Evolutionary conservation across 2,888 invertebrate species (phyloP).

Genomic region (Vesta saturnalis): DNA sequence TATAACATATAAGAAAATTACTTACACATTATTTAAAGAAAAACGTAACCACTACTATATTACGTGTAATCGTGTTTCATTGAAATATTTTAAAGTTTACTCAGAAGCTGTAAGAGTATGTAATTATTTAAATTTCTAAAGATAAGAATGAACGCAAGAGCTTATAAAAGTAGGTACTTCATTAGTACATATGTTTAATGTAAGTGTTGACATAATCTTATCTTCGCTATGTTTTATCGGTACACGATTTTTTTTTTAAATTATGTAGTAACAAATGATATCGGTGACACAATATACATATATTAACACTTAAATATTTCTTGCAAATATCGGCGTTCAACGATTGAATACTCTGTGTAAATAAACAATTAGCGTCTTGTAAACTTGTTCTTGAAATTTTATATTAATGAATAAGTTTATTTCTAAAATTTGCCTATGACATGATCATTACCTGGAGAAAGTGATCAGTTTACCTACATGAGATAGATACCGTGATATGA

Average conservation of each 20-base stretch:
- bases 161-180: neutral
- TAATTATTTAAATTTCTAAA: neutral
- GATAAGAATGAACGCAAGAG: neutral
- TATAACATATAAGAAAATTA: neutral
- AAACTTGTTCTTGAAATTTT: too few species aligned
- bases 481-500: neutral
- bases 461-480: neutral
- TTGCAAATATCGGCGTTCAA: too few species aligned
- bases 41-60: neutral
- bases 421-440: neutral
- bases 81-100: slow-evolving; percentile 13
- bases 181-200: neutral
- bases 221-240: neutral
- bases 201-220: slow-evolving; percentile 4
- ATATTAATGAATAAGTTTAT: too few species aligned
- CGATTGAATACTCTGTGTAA: too few species aligned
- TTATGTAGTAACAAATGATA: neutral
- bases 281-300: too few species aligned
- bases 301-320: too few species aligned
- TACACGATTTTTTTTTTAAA: neutral
- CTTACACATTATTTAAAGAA: neutral
- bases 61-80: neutral
- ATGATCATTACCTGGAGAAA: neutral
- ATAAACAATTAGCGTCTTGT: too few species aligned
- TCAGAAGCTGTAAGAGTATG: slow-evolving; percentile 14